Evolutionary conservation across 1,140 invertebrate species (phyloP), one percentile per base, ranked within the genome.

Genomic region (Drosophila suzukii): DNA sequence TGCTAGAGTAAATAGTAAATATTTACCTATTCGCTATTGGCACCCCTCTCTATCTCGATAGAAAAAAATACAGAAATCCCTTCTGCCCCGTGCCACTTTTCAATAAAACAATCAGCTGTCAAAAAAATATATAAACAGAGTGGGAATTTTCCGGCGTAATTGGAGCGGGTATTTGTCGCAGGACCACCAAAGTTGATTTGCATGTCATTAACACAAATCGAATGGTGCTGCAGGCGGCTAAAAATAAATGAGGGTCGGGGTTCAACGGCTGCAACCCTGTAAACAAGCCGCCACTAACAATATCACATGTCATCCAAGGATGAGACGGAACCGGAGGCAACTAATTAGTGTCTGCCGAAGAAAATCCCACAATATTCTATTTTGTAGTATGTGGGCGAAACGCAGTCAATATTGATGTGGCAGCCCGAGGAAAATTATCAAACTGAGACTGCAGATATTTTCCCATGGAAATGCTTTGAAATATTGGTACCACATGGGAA

Each of bases 51-150:
- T 20, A 2, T 27, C 27, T 27, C 27, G 5, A 27, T 27, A n/a
- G 24, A 17, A n/a, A 56, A 13, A 13, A 36, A 10, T 7, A 38
- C 13, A 15, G n/a, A 34, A 56, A 46, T 30, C 24, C 47, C 47
- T 6, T 32, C 4, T 46, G 57, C 11, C 53, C 13, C 57, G 32
- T 65, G 56, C 72, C 71, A 73, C 36, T 27, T 78, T 86, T 85
- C 78, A 82, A 86, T 88, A 76, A 88, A 86, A 86, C 82, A 86
- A 88, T 86, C 82, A 82, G 24, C 72, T 72, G 81, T 77, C 77
- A 67, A 65, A 70, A 81, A 74, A 54, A 54, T 70, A 67, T 46
- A 77, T 58, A 78, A 76, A 84, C 72, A 70, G 6, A 39, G n/a
- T 17, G 15, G 36, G 8, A 49, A 74, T 43, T 61, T 54, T 32